These are phyloP conservation scores for Helobdella robusta DNA, from an alignment of 2,888 invertebrate species.

Conservation along the genomic window DNA sequence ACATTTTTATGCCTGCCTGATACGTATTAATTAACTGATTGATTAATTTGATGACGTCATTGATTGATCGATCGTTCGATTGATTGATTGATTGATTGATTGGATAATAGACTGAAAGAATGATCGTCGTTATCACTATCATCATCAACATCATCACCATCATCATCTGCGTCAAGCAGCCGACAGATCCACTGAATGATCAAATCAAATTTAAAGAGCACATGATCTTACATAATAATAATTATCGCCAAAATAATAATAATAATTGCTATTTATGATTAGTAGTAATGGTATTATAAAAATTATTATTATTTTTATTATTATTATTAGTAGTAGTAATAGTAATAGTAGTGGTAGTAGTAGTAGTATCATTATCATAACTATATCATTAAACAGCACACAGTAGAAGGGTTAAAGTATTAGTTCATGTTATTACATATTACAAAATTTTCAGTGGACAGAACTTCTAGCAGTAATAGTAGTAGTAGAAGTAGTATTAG, in stretches of 20 bases:
- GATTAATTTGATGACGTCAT: too few relatives aligned
- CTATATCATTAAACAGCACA: neutral
- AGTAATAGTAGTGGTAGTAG: neutral
- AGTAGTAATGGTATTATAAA: neutral
- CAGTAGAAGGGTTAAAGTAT: neutral
- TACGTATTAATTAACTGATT: neutral
- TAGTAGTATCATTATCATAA: neutral
- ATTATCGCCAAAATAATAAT: neutral
- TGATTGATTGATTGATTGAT: too few relatives aligned
- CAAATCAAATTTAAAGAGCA: neutral
- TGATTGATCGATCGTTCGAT: too few relatives aligned
- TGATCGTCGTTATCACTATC: neutral
- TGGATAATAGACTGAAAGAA: too few relatives aligned
- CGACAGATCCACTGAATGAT: neutral
- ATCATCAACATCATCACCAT: conserved; percentile 8
- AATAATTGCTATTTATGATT: too few relatives aligned
- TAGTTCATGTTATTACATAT: neutral
- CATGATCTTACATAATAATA: neutral
- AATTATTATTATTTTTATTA: neutral
- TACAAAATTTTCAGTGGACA: too few relatives aligned
- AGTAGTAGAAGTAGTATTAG: conserved; percentile 1
- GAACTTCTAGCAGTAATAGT: neutral
- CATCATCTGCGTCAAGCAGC: neutral
- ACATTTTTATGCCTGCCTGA: conserved; percentile 40
- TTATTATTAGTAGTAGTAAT: neutral